phyloP scores from a whole-genome alignment of 2,797 vertebrate species.

The Scyliorhinus canicula region DNA sequence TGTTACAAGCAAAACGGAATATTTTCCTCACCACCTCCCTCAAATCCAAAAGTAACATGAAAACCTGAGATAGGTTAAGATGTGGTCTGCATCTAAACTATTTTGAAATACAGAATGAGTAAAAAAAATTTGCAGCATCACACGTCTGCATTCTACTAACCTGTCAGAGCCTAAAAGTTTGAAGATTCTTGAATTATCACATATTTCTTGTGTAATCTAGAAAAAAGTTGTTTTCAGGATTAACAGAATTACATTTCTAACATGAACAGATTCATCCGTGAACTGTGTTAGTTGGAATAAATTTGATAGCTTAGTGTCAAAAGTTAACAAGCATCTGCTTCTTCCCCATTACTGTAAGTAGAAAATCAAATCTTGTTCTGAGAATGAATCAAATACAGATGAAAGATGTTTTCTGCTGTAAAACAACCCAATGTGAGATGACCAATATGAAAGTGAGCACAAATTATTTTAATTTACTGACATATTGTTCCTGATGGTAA shows the following conservation, averaged over 20 bases:
- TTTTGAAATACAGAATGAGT: not conserved
- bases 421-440: not conserved
- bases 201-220: slow-evolving; percentile 97
- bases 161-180: slow-evolving; percentile 96
- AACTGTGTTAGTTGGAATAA: not conserved
- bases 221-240: not conserved
- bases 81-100: not conserved
- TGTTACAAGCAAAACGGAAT: not conserved
- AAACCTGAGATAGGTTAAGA: not conserved
- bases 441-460: not conserved
- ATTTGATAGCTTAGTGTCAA: not conserved
- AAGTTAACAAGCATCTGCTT: not conserved
- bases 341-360: not conserved
- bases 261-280: not conserved
- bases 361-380: not conserved
- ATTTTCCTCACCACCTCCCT: not conserved
- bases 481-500: not conserved
- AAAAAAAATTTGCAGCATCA: not conserved
- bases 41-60: not conserved
- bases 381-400: not conserved
- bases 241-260: not conserved
- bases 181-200: slow-evolving; percentile 93
- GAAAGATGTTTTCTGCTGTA: not conserved
- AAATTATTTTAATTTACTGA: not conserved
- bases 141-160: slow-evolving; percentile 57